Conservation (phyloP, 2,888 invertebrate genomes). For the Incurvaria masculella region DNA sequence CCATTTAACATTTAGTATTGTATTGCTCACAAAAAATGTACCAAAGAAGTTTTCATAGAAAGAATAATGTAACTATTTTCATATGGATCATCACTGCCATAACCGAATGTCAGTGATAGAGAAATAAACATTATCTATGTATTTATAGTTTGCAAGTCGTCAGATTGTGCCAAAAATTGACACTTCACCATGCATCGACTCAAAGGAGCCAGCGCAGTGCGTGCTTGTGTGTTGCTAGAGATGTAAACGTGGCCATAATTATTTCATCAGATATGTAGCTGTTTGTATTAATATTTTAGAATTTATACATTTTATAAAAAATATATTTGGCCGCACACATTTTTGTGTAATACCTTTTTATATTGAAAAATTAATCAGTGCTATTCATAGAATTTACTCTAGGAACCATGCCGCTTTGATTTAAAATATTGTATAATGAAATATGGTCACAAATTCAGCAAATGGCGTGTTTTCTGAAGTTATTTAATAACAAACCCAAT, state of each 20-base stretch:
- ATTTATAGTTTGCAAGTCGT: background rate
- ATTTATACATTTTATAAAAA: background rate
- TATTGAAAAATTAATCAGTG: background rate
- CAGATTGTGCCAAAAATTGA: background rate
- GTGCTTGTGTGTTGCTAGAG: no score
- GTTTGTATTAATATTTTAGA: background rate
- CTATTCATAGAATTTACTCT: no score
- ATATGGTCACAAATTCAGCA: no score
- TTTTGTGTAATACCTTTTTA: background rate
- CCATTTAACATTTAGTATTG: background rate
- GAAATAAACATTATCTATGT: background rate
- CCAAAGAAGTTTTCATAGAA: constrained; percentile 33
- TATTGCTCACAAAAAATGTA: constrained; percentile 50
- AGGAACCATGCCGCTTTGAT: no score
- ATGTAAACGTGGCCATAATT: no score
- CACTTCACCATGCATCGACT: no score
- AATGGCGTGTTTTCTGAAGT: no score
- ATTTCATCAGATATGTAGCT: no score
- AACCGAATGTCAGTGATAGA: background rate
- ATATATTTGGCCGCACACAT: background rate
- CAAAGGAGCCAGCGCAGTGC: no score
- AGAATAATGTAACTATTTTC: background rate
- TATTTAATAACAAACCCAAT: no score
- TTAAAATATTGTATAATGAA: no score
- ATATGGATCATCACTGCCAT: background rate